Conservation (phyloP, 2,113 vertebrate genomes). For the Elephantulus edwardii region DNA sequence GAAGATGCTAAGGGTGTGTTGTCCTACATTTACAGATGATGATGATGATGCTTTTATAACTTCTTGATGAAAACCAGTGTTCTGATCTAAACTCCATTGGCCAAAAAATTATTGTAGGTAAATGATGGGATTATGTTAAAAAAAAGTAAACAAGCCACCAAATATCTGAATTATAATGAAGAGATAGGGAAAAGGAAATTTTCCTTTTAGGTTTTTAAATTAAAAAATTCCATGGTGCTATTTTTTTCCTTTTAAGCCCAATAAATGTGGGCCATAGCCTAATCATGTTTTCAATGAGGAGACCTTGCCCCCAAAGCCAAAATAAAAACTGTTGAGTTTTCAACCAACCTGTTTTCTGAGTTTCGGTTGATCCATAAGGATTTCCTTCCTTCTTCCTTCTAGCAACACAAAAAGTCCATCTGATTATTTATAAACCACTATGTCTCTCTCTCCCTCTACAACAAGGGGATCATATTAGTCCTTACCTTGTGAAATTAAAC, state of each 20-base stretch:
- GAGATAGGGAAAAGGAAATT: background rate
- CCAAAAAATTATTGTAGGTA: background rate
- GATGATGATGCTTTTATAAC: background rate
- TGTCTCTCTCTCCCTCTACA: background rate
- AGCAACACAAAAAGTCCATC: conserved; percentile 54
- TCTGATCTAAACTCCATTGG: background rate
- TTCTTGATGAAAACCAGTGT: background rate
- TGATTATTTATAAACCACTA: background rate
- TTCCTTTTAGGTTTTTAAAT: background rate
- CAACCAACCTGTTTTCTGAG: conserved; percentile 87
- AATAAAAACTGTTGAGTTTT: conserved; percentile 39
- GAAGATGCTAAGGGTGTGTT: background rate
- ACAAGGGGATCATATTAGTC: background rate
- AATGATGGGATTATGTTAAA: background rate
- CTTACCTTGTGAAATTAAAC: background rate
- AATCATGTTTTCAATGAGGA: background rate
- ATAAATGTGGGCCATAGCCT: background rate
- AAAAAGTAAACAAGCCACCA: background rate
- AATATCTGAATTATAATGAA: background rate
- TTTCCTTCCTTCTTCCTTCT: conserved; percentile 89
- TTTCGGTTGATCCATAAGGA: conserved; percentile 83
- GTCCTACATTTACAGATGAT: background rate
- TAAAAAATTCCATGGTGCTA: background rate
- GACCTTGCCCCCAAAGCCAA: background rate
- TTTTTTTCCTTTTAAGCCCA: background rate